Conservation (phyloP, 1,140 invertebrate species). For the Panagrolaimus sp. region DNA sequence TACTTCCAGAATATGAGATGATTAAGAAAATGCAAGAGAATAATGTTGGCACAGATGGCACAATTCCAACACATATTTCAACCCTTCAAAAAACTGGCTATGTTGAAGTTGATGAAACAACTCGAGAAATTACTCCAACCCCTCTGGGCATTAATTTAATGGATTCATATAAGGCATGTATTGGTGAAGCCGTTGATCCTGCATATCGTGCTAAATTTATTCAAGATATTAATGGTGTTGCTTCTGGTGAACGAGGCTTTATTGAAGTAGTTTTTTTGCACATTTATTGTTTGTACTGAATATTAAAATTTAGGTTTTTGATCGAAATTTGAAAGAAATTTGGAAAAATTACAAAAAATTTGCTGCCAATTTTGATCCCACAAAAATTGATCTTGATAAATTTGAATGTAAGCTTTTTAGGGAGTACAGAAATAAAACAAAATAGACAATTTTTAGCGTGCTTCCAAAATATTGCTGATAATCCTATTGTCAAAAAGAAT, state of each 20-base stretch:
- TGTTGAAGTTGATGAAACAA: constrained; percentile 66
- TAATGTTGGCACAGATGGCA: constrained; percentile 95
- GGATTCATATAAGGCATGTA: constrained; percentile 87
- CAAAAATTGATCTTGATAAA: no score
- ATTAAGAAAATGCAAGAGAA: constrained; percentile 98
- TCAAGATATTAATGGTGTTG: constrained; percentile 87
- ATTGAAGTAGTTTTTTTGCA: constrained; percentile 49
- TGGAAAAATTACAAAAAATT: no score
- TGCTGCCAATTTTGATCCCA: no score
- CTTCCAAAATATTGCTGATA: no score
- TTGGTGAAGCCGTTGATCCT: constrained; percentile 85
- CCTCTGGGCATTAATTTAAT: constrained; percentile 84
- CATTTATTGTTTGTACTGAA: no score
- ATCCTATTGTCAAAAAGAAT: no score
- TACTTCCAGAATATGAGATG: constrained; percentile 90
- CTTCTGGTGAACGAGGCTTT: constrained; percentile 78
- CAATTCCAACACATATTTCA: constrained; percentile 96
- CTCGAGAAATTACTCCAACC: constrained; percentile 51
- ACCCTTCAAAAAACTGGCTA: constrained; percentile 97
- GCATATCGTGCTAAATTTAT: constrained; percentile 93
- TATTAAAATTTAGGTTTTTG: no score
- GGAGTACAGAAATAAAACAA: no score
- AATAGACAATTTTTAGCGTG: no score
- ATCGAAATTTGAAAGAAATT: no score
- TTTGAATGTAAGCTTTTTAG: no score